Percentiles rank a stretch among this genome's conserved stretches.
phyloP scores from a whole-genome alignment of 2,888 invertebrate genomes.

The Sabatieria punctata region DNA sequence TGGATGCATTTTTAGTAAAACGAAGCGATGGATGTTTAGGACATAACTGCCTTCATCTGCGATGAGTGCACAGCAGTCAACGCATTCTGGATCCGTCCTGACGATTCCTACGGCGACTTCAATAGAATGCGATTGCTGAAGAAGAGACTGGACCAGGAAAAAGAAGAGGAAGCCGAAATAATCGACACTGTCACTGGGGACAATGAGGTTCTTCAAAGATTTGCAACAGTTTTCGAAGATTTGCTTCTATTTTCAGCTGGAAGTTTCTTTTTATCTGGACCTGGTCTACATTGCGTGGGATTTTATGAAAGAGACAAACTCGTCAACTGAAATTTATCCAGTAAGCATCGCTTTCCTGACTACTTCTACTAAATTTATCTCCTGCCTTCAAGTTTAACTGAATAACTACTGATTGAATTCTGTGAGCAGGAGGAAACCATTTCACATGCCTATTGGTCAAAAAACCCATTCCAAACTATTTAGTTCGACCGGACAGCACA shows the following conservation, averaged over 20 bases:
- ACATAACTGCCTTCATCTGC: slow-evolving; percentile 24
- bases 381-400: no score
- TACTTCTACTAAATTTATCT: no score
- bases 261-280: slow-evolving; percentile 17
- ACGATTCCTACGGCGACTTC: slow-evolving; percentile 2
- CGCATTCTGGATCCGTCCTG: slow-evolving; percentile 21
- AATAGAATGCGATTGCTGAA: no score
- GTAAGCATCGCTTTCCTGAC: no score
- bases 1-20: no score
- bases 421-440: no score
- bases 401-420: no score
- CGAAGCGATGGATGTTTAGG: slow-evolving; percentile 12
- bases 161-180: neutral
- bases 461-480: no score
- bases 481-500: no score
- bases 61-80: slow-evolving; percentile 19
- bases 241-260: slow-evolving; percentile 16
- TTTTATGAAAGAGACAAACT: slow-evolving; percentile 11
- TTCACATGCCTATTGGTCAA: no score
- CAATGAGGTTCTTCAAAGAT: no score
- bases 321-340: slow-evolving; percentile 8
- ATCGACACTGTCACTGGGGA: neutral
- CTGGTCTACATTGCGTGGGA: slow-evolving; percentile 15
- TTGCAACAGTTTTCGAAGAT: no score
- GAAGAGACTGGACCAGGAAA: neutral